A percentile compares a stretch with the other conserved stretches of the same genome.
phyloP scores from a whole-genome alignment of 2,797 vertebrate genomes.

The Yasuhikotakia modesta region DNA sequence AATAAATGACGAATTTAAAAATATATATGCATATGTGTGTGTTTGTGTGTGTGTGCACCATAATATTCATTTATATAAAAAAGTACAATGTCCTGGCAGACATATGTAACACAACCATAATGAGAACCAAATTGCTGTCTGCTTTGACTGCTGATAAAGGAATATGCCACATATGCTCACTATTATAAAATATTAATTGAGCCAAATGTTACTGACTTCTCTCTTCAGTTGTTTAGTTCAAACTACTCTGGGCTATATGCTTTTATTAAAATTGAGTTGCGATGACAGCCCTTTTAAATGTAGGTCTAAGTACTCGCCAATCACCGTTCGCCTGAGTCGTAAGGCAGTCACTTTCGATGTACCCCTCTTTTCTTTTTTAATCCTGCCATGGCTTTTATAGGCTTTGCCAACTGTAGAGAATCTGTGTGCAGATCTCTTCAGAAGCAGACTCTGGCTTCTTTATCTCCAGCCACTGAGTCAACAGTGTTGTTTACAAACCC shows the following conservation, averaged over 20 bases:
- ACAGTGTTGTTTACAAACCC: constrained; percentile 52
- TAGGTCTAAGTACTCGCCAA: constrained; percentile 14
- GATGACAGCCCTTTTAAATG: constrained; percentile 26
- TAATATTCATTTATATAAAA: neutral
- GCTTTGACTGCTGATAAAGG: neutral
- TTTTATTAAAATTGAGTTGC: constrained; percentile 18
- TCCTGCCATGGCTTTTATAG: constrained; percentile 45
- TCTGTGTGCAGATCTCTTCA: constrained; percentile 49
- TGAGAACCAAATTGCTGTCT: neutral
- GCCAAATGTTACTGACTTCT: constrained; percentile 12
- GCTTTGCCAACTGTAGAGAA: constrained; percentile 47
- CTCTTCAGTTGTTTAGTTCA: constrained; percentile 3
- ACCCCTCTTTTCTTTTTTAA: constrained; percentile 45
- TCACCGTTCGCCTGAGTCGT: constrained; percentile 10
- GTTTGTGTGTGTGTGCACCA: too few species aligned
- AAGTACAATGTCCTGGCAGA: neutral
- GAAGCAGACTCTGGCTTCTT: constrained; percentile 38
- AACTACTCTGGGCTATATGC: constrained; percentile 12
- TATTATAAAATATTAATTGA: constrained; percentile 34
- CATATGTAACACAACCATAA: neutral
- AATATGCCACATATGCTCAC: neutral
- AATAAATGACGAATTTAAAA: neutral
- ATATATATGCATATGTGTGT: too few species aligned
- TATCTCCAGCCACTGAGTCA: constrained; percentile 48
- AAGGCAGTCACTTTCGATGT: constrained; percentile 47